phyloP scores from a whole-genome alignment of 2,888 invertebrate species.

The Drosophila paramelanica region DNA sequence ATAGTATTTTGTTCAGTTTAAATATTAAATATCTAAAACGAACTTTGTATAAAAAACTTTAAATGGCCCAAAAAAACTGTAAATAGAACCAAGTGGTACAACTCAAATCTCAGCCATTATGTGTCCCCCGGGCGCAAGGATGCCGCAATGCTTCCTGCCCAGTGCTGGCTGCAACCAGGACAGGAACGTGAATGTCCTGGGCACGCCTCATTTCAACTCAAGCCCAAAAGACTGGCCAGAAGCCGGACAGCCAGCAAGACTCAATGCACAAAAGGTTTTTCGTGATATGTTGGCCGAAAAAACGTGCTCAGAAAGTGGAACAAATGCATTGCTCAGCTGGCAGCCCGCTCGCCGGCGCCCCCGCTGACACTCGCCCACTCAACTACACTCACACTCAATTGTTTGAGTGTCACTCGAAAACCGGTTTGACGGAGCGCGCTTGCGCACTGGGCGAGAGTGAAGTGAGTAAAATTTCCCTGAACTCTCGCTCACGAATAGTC shows the following conservation, averaged over 20 bases:
- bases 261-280: constrained; percentile 64
- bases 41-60: constrained; percentile 4
- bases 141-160: constrained; percentile 55
- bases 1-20: not conserved
- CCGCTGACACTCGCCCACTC: not conserved
- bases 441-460: constrained; percentile 40
- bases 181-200: constrained; percentile 36
- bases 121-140: constrained; percentile 58
- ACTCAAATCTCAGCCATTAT: constrained; percentile 67
- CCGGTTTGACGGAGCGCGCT: constrained; percentile 44
- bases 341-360: not conserved
- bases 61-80: constrained; percentile 1
- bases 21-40: not conserved
- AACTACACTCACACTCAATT: constrained; percentile 15
- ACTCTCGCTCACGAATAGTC: constrained; percentile 18
- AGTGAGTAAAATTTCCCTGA: constrained; percentile 48
- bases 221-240: constrained; percentile 53
- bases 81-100: constrained; percentile 16
- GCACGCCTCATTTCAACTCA: constrained; percentile 58
- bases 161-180: constrained; percentile 24
- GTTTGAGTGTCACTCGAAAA: constrained; percentile 35
- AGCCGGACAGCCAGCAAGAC: constrained; percentile 57
- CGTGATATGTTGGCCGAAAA: constrained; percentile 48
- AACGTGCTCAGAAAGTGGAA: constrained; percentile 69
- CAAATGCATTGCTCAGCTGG: constrained; percentile 57